Percentiles rank a stretch among this genome's conserved stretches.
Conservation (phyloP, 1,140 invertebrate species). For the Onthophagus taurus region DNA sequence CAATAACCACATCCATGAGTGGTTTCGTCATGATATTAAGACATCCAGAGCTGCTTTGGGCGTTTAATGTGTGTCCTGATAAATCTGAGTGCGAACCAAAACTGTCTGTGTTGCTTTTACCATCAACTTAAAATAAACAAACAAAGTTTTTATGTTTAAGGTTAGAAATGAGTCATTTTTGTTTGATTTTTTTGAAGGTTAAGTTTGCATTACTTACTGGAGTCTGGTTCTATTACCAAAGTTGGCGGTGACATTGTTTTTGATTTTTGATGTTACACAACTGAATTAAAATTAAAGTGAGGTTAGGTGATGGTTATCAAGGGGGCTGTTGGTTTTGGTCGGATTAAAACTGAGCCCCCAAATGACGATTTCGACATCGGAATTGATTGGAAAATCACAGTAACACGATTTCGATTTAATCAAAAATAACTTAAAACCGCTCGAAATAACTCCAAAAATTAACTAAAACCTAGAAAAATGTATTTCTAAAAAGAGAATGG, state of each 20-base stretch:
- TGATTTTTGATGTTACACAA: too few relatives aligned
- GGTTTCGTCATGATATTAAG: conserved; percentile 38
- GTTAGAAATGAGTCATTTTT: conserved; percentile 24
- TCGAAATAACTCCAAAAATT: too few relatives aligned
- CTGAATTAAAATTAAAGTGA: too few relatives aligned
- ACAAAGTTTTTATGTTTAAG: conserved; percentile 20
- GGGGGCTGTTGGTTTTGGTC: too few relatives aligned
- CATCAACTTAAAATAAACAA: conserved; percentile 40
- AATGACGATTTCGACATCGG: too few relatives aligned
- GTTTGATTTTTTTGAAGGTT: conserved; percentile 23
- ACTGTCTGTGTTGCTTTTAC: conserved; percentile 61
- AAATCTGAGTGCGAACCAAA: conserved; percentile 61
- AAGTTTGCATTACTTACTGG: conserved; percentile 25
- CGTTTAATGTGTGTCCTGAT: conserved; percentile 51
- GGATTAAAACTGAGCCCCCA: too few relatives aligned
- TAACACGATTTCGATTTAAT: too few relatives aligned
- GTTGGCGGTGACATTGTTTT: conserved; percentile 28
- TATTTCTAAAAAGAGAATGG: too few relatives aligned
- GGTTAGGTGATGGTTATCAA: too few relatives aligned
- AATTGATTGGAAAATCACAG: too few relatives aligned
- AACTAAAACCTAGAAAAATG: too few relatives aligned
- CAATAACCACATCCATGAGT: conserved; percentile 85
- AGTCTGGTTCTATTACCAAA: conserved; percentile 27
- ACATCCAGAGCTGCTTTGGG: conserved; percentile 12
- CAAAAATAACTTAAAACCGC: too few relatives aligned